Base-by-base conservation (phyloP, 2,888 invertebrate species). In the Rotaria sp. region DNA sequence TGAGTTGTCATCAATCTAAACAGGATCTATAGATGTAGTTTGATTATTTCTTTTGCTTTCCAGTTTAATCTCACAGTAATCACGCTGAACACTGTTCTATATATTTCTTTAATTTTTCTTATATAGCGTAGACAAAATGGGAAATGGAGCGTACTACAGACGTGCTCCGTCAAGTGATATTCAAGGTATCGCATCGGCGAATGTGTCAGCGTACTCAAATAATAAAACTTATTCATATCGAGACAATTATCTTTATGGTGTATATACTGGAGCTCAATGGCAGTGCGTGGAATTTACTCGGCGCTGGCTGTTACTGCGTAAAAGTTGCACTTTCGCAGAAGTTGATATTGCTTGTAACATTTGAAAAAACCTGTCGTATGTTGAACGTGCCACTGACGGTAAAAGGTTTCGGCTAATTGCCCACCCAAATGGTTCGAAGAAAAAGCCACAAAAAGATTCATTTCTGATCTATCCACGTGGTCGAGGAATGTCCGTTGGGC, bases 271-370 rank as follows among this genome's bases (percentile, higher is more conserved):
- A 13, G 45, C 2, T 80, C 41, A 80, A 80, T 80, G 80, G 80
- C 80, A 80, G 45, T 80, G 80, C 45, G 80, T 80, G 4, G 80
- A 80, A 80, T 80, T 35, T 45, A 45, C 80, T 41, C 80, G 80
- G 45, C 80, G 80, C 26, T 80, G 80, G 80, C 41, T 80, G 2
- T 80, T 80, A 45, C 3, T 80, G n/a, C 80, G 80, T n/a, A 80
- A 80, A 45, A 80, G 45, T 80, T 80, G 41, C n/a, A 80, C n/a
- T 45, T 80, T 80, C 21, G 1, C 11, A 26, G 45, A 80, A 45
- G 10, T 80, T 13, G 11, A 26, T 26, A 45, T 21, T 80, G 80
- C 80, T 45, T 41, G 18, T 80, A 38, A 80, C 26, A 80, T 80
- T 4, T 80, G 80, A 45, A 41, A 45, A 26, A 21, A 41, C 45